Evolutionary conservation across 2,113 vertebrate species (phyloP).

Genomic region (Orientallactaga bullata): DNA sequence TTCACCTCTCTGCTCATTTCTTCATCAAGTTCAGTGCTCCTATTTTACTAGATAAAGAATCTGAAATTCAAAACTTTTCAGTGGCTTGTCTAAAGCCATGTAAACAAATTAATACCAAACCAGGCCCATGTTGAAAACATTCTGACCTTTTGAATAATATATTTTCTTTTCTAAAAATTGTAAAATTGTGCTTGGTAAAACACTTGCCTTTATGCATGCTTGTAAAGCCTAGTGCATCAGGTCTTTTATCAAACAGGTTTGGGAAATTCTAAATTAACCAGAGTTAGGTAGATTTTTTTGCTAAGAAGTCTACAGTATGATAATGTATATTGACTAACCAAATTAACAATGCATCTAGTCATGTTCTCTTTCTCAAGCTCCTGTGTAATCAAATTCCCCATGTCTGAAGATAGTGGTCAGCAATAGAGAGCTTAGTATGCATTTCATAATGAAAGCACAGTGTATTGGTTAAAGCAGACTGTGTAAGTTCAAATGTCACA

Average conservation of each 20-base stretch:
- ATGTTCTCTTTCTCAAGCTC: neutral
- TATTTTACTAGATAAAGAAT: conserved; percentile 13
- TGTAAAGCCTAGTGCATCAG: neutral
- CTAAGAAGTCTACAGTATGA: neutral
- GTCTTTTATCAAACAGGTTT: conserved; percentile 1
- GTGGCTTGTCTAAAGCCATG: neutral
- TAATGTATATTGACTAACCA: conserved; percentile 11
- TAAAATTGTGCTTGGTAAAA: neutral
- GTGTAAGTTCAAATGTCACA: conserved; percentile 31
- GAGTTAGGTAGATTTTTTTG: conserved; percentile 58
- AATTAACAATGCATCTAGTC: neutral
- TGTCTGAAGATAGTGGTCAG: conserved; percentile 22
- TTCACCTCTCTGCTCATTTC: neutral
- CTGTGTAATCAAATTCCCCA: conserved; percentile 9
- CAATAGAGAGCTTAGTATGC: neutral
- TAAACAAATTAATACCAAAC: neutral
- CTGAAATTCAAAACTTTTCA: neutral
- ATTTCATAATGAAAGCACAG: conserved; percentile 1
- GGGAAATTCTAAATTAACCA: conserved; percentile 35
- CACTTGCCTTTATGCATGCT: neutral
- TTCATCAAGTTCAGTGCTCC: neutral
- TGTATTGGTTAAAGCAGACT: conserved; percentile 1
- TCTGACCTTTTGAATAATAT: neutral
- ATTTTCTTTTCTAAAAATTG: neutral
- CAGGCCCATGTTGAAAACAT: neutral